Conservation (phyloP, 2,797 vertebrate genomes). For the Cynopterus sphinx region DNA sequence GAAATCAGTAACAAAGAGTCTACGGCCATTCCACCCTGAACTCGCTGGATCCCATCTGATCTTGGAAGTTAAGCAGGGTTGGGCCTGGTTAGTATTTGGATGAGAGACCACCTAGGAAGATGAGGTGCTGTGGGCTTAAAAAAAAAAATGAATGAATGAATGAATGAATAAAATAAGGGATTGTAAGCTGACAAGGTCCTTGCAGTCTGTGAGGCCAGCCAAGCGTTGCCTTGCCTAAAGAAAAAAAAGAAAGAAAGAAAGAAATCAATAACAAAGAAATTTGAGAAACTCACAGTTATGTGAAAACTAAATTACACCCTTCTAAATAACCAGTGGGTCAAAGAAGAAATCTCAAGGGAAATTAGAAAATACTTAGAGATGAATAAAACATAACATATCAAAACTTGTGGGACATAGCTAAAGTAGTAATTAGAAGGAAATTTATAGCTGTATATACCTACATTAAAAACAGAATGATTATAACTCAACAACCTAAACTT, state of each 20-base stretch:
- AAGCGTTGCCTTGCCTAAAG: too few species aligned
- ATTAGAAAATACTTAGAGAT: not conserved
- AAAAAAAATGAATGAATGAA: too few species aligned
- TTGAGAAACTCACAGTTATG: not conserved
- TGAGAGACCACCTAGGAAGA: too few species aligned
- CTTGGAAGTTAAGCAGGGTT: too few species aligned
- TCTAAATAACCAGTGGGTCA: not conserved
- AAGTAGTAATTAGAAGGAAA: not conserved
- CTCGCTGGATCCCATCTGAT: too few species aligned
- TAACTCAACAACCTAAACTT: not conserved
- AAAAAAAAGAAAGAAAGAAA: not conserved
- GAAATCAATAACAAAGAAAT: constrained; percentile 4
- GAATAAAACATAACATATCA: not conserved
- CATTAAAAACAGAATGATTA: not conserved
- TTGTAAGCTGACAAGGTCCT: too few species aligned
- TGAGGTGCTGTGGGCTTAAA: too few species aligned
- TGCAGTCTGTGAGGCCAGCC: too few species aligned
- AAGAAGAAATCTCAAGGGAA: not conserved
- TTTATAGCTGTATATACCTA: not conserved
- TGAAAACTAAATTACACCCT: not conserved
- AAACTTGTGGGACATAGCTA: not conserved
- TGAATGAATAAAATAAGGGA: too few species aligned
- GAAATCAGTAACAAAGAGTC: not conserved
- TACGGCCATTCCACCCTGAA: too few species aligned
- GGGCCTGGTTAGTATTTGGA: too few species aligned